A percentile compares a stretch with the other conserved stretches of the same genome.
Conservation (phyloP, 2,113 vertebrate species). For the Epinephelus fuscoguttatus region DNA sequence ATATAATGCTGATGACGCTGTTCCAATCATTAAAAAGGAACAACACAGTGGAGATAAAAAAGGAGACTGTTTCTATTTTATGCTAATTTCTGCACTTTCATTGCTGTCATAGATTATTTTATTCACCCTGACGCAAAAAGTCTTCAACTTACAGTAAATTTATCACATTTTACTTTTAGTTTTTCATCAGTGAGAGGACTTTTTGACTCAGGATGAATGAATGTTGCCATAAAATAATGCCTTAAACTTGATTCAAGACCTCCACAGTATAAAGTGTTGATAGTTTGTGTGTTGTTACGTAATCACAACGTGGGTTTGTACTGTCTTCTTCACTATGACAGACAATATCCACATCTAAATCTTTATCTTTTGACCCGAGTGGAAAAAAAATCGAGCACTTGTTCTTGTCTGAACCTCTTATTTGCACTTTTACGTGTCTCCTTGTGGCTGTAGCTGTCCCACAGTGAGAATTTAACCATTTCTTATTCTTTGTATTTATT, state of each 20-base stretch:
- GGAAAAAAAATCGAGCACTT: slow-evolving; percentile 11
- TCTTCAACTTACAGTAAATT: background rate
- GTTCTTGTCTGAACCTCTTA: slow-evolving; percentile 27
- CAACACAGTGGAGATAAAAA: background rate
- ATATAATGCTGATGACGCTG: background rate
- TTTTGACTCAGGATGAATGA: slow-evolving; percentile 8
- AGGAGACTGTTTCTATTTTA: slow-evolving; percentile 9
- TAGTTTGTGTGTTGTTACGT: slow-evolving; percentile 29
- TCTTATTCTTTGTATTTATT: slow-evolving; percentile 23
- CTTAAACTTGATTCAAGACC: slow-evolving; percentile 60
- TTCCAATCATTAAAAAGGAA: background rate
- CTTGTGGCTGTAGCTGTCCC: slow-evolving; percentile 22
- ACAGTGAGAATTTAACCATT: slow-evolving; percentile 21
- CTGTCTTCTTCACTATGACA: slow-evolving; percentile 2
- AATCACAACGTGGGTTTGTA: background rate
- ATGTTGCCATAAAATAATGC: slow-evolving; percentile 59
- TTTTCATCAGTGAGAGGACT: background rate
- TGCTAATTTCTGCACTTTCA: slow-evolving; percentile 13
- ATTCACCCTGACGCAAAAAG: slow-evolving; percentile 3
- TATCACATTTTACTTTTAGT: background rate
- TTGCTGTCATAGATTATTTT: slow-evolving; percentile 15
- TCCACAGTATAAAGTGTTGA: slow-evolving; percentile 26
- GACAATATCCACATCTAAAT: slow-evolving; percentile 9
- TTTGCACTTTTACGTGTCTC: slow-evolving; percentile 70
- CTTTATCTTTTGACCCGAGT: background rate